phyloP scores from a whole-genome alignment of 2,797 vertebrate species.

The Meda fulgida region DNA sequence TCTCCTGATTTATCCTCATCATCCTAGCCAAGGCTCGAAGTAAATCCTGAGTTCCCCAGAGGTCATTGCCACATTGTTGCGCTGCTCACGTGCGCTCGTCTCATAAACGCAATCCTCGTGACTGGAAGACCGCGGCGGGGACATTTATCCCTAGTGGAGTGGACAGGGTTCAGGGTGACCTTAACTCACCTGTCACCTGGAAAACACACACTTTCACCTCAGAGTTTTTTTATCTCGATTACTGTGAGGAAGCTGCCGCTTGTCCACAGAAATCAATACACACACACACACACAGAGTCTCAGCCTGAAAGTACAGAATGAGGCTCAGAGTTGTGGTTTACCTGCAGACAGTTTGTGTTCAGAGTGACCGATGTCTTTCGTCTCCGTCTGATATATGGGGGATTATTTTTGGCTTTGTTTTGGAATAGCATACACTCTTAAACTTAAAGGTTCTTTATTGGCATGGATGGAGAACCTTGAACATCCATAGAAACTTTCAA shows the following conservation, averaged over 20 bases:
- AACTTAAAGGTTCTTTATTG: too few species aligned
- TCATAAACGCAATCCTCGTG: background rate
- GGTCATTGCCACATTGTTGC: background rate
- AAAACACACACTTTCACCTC: slow-evolving; percentile 29
- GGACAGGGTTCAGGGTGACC: slow-evolving; percentile 10
- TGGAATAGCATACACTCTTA: too few species aligned
- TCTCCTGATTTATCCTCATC: background rate
- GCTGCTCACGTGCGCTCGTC: background rate
- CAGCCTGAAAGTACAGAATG: slow-evolving; percentile 62
- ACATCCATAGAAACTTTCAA: background rate
- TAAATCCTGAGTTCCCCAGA: slow-evolving; percentile 9
- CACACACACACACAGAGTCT: slow-evolving; percentile 32
- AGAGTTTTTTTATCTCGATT: slow-evolving; percentile 32
- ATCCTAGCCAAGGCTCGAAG: background rate
- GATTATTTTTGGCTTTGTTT: too few species aligned
- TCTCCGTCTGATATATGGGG: too few species aligned
- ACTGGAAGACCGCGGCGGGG: background rate
- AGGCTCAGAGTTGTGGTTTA: too few species aligned
- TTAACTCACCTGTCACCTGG: slow-evolving; percentile 1
- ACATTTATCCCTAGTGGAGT: background rate
- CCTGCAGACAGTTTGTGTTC: too few species aligned
- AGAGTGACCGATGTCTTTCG: too few species aligned
- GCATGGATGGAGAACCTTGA: background rate
- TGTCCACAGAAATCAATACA: slow-evolving; percentile 65
- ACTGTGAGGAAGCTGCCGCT: slow-evolving; percentile 42